phyloP scores from a whole-genome alignment of 2,888 invertebrate genomes.

The Chrysolina oricalcia region DNA sequence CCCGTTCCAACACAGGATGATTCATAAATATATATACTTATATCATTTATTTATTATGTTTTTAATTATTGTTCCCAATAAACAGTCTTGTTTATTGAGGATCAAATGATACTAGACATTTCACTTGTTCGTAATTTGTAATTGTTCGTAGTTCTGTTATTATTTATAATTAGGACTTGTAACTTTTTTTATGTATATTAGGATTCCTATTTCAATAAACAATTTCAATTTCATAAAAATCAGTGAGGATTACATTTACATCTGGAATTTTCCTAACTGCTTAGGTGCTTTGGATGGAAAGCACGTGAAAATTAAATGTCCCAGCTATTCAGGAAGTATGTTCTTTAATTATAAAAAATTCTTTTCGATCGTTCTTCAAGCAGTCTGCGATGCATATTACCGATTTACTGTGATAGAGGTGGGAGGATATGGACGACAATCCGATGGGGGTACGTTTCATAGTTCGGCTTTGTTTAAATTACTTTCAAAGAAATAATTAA shows the following conservation, averaged over 20 bases:
- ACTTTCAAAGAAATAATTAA: background rate
- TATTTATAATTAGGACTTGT: no score
- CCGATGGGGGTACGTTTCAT: conserved; percentile 16
- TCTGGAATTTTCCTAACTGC: conserved; percentile 9
- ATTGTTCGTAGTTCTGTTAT: no score
- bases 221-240: background rate
- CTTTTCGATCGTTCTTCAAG: conserved; percentile 50
- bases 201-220: no score
- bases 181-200: no score
- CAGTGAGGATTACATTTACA: background rate
- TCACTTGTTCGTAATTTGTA: no score
- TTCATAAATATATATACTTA: no score
- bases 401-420: conserved; percentile 49
- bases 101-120: no score
- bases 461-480: conserved; percentile 17
- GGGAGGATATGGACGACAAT: conserved; percentile 47
- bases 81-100: no score
- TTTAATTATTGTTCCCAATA: no score
- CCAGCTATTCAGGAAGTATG: conserved; percentile 42
- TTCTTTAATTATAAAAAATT: conserved; percentile 45
- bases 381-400: conserved; percentile 45
- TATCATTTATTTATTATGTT: no score
- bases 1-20: background rate
- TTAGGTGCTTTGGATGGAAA: conserved; percentile 1
- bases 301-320: conserved; percentile 11